Percentiles rank a stretch among this genome's conserved stretches.
phyloP scores from a whole-genome alignment of 2,888 invertebrate genomes.

The Eupithecia centaureata region DNA sequence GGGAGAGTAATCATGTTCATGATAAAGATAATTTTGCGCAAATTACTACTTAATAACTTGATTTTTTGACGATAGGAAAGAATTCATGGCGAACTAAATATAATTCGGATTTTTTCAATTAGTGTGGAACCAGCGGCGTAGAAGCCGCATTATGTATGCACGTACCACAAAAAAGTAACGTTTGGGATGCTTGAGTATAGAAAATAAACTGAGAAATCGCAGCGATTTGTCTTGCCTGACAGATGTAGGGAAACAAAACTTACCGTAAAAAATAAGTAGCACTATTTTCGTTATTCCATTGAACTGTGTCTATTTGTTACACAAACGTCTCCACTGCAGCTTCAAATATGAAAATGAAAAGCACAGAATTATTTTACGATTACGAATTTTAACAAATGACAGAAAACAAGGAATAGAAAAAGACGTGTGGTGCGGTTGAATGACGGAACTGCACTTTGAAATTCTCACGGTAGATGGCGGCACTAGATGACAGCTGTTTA shows the following conservation, averaged over 20 bases:
- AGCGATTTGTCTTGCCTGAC: constrained; percentile 47
- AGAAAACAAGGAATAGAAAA: constrained; percentile 78
- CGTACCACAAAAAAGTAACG: not conserved
- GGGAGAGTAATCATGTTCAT: constrained; percentile 51
- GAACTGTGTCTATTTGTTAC: constrained; percentile 50
- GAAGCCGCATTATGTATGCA: not conserved
- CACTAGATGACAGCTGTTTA: constrained; percentile 21
- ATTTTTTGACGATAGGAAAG: not conserved
- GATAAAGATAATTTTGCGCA: constrained; percentile 47
- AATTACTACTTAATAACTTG: not conserved
- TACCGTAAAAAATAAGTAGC: constrained; percentile 30
- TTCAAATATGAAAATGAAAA: constrained; percentile 57
- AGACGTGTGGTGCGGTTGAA: constrained; percentile 70
- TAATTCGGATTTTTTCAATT: not conserved
- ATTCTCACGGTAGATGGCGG: constrained; percentile 67
- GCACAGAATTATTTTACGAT: constrained; percentile 59
- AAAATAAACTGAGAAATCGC: constrained; percentile 17
- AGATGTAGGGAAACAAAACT: constrained; percentile 48
- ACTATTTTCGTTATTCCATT: constrained; percentile 21
- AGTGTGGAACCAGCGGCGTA: not conserved
- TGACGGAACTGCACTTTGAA: constrained; percentile 48
- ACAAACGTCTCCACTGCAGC: constrained; percentile 59
- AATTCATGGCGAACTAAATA: not conserved
- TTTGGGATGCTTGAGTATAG: not conserved
- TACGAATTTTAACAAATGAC: constrained; percentile 64